Evolutionary conservation across 2,888 invertebrate species (phyloP), one percentile per base, ranked within the genome.

Genomic region (Phanerotoma sp.): DNA sequence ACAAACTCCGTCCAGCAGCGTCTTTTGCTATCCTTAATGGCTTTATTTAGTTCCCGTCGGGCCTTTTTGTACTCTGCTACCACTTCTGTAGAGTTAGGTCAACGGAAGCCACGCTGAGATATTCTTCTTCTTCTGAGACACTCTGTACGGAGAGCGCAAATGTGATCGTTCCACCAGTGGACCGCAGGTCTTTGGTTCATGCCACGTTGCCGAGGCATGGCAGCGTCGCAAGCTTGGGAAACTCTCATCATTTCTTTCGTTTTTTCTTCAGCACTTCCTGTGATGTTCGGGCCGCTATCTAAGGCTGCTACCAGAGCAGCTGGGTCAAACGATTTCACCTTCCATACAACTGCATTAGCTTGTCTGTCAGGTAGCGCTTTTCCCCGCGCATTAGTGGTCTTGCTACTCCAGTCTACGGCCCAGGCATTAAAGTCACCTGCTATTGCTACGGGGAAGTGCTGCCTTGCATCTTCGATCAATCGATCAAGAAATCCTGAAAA

Each of bases 371-470:
- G 6, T 7, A 63, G 54, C 6, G 58, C 52, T 30, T 56, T 35
- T 11, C 63, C 61, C 28, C 62, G 45, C 7, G 16, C 21, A 38
- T 60, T 60, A 4, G 60, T 65, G 15, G 44, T 32, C 21, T 53
- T 54, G 54, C 57, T 60, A 16, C 63, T 61, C 65, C 62, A 61
- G 16, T 62, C 62, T 1, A 48, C 46, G 15, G 61, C 60, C 60
- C 57, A 59, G 16, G 58, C 53, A 21, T 63, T 62, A 37, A 63
- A 61, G 41, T 60, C 63, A 0, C 61, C 64, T 10, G 62, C 61
- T 10, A 64, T 61, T 7, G 56, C 52, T 10, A 60, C 54, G 1
- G 54, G 57, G 9, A 4, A 33, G 15, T 55, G 37, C 3, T 49
- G 51, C 33, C 22, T 47, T 7, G 58, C 57, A 33, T 60, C 61